Evolutionary conservation across 2,113 vertebrate species (phyloP).

Genomic region (Notiomystis cincta): DNA sequence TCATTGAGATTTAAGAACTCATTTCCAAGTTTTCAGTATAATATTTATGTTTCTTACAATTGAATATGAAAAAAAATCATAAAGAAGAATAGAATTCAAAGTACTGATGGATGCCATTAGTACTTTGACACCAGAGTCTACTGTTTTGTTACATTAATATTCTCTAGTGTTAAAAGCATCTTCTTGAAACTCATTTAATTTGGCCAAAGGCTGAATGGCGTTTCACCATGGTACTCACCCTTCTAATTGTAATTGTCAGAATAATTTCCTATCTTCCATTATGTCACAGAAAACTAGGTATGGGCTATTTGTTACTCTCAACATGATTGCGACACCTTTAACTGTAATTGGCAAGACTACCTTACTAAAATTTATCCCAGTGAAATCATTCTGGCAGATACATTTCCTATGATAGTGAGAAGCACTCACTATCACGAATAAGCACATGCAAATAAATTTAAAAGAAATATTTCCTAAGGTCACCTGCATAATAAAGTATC

Average conservation of each 20-base stretch:
- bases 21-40: not conserved
- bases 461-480: not conserved
- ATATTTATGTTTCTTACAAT: not conserved
- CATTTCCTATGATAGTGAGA: not conserved
- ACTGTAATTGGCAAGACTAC: not conserved
- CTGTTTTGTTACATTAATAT: not conserved
- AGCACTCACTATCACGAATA: not conserved
- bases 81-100: not conserved
- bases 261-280: not conserved
- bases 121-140: too few species aligned
- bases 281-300: not conserved
- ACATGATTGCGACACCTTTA: not conserved
- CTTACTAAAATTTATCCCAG: not conserved
- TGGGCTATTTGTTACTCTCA: not conserved
- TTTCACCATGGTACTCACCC: not conserved
- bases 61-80: not conserved
- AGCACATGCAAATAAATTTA: rapidly evolving
- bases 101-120: not conserved
- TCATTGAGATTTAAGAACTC: not conserved
- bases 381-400: not conserved
- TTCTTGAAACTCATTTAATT: not conserved
- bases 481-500: not conserved
- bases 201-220: not conserved
- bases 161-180: not conserved
- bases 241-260: not conserved